These are phyloP conservation scores for Chromoteleia sp. DNA, from an alignment of 2,888 invertebrate genomes.

Conservation along the genomic window DNA sequence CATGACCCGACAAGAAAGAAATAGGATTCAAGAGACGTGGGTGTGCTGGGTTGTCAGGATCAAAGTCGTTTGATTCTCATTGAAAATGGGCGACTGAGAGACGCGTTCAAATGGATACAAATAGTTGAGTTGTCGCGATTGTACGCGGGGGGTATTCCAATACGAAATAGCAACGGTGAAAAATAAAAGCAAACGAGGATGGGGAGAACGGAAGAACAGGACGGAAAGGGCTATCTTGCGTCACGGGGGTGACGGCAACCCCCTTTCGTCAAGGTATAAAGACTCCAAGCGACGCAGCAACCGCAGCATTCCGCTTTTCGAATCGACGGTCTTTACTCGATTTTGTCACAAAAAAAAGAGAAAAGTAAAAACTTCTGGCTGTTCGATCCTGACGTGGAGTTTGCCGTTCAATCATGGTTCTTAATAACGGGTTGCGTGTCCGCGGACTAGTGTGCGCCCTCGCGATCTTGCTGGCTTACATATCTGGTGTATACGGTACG, in stretches of 20 bases:
- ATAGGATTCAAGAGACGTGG: constrained; percentile 62
- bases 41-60: constrained; percentile 60
- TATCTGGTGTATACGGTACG: constrained; percentile 63
- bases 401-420: constrained; percentile 42
- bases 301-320: constrained; percentile 38
- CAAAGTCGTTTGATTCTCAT: constrained; percentile 75
- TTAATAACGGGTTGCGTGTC: constrained; percentile 15
- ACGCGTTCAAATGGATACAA: constrained; percentile 82
- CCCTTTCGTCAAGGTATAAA: constrained; percentile 46
- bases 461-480: constrained; percentile 50
- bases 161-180: constrained; percentile 20
- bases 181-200: constrained; percentile 25
- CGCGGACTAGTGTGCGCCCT: constrained; percentile 45
- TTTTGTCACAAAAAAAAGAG: neutral
- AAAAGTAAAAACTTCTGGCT: too few relatives aligned
- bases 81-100: constrained; percentile 80
- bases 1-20: constrained; percentile 55
- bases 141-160: constrained; percentile 73
- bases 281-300: constrained; percentile 3
- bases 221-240: constrained; percentile 22
- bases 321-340: constrained; percentile 22
- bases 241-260: constrained; percentile 50
- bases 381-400: too few relatives aligned
- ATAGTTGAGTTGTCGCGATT: constrained; percentile 78
- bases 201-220: neutral